Percentiles rank a stretch among this genome's conserved stretches.
Conservation (phyloP, 1,140 invertebrate species). For the Phymastichus coffea region DNA sequence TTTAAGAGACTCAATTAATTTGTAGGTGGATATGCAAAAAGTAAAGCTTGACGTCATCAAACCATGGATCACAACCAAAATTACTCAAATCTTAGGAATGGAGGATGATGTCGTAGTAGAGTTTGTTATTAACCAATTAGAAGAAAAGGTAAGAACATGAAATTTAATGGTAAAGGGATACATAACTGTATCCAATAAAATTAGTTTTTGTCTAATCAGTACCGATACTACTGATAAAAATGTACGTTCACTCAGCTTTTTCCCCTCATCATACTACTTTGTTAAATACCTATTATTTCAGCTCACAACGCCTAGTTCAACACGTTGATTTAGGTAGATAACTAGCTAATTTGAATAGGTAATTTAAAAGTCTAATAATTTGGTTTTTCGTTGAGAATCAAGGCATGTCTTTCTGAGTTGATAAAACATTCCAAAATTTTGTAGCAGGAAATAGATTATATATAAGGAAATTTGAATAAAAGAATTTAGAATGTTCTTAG, state of each 20-base stretch:
- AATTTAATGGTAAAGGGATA: conserved; percentile 19
- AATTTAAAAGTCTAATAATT: no score
- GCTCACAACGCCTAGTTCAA: conserved; percentile 41
- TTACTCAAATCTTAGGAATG: conserved; percentile 92
- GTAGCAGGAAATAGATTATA: no score
- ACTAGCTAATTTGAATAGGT: no score
- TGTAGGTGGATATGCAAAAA: conserved; percentile 96
- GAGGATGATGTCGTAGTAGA: conserved; percentile 99
- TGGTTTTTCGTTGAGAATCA: no score
- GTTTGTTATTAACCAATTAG: conserved; percentile 98
- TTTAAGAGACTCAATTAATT: no score
- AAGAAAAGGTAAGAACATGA: conserved; percentile 75
- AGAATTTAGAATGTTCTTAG: conserved; percentile 18
- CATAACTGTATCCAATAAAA: conserved; percentile 12
- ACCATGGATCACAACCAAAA: conserved; percentile 97
- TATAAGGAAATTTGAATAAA: no score
- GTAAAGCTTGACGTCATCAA: conserved; percentile 97
- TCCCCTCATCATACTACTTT: conserved; percentile 56
- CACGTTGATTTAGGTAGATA: no score
- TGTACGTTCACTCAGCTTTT: conserved; percentile 56
- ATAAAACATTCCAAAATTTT: no score
- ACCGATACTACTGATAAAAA: conserved; percentile 27
- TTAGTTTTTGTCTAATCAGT: conserved; percentile 12
- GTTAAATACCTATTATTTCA: conserved; percentile 54
- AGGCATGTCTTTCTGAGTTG: no score